Conservation (phyloP, 2,888 invertebrate species). For the Ennomos fuscantarius region DNA sequence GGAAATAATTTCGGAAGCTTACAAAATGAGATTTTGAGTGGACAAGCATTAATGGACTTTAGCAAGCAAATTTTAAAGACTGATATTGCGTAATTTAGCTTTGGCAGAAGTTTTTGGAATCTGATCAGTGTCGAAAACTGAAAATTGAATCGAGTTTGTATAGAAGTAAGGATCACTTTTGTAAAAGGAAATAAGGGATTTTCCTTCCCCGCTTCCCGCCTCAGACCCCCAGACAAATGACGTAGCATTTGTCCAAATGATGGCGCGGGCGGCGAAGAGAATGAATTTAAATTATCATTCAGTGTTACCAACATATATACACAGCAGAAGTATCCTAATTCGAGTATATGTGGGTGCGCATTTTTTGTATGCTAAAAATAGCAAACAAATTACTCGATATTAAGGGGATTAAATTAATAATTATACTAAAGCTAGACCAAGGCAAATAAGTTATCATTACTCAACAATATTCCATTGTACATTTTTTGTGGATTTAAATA, state of each 20-base stretch:
- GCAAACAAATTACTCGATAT: background rate
- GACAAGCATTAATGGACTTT: conserved; percentile 63
- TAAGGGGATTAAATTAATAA: background rate
- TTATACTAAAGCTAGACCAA: too few species aligned
- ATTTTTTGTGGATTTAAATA: too few species aligned
- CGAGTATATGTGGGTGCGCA: conserved; percentile 61
- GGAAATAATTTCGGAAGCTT: conserved; percentile 75
- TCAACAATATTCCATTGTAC: too few species aligned
- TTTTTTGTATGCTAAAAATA: conserved; percentile 22
- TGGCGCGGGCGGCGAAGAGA: conserved; percentile 86
- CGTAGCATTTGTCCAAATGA: conserved; percentile 86
- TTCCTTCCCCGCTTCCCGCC: conserved; percentile 60
- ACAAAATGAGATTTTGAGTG: conserved; percentile 68
- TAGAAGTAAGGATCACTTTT: conserved; percentile 56
- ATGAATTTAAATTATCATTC: conserved; percentile 87
- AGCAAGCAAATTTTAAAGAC: conserved; percentile 51
- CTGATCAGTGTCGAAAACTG: conserved; percentile 52
- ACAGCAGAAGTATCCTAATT: conserved; percentile 74
- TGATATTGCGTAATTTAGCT: conserved; percentile 59
- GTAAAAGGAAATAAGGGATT: conserved; percentile 39
- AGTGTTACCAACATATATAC: conserved; percentile 82
- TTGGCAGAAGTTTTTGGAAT: conserved; percentile 76
- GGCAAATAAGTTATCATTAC: too few species aligned
- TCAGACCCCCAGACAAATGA: conserved; percentile 83
- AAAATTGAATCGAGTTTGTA: conserved; percentile 54